These are phyloP conservation scores for Champsocephalus gunnari DNA, from an alignment of 2,797 vertebrate species.

Conservation along the genomic window DNA sequence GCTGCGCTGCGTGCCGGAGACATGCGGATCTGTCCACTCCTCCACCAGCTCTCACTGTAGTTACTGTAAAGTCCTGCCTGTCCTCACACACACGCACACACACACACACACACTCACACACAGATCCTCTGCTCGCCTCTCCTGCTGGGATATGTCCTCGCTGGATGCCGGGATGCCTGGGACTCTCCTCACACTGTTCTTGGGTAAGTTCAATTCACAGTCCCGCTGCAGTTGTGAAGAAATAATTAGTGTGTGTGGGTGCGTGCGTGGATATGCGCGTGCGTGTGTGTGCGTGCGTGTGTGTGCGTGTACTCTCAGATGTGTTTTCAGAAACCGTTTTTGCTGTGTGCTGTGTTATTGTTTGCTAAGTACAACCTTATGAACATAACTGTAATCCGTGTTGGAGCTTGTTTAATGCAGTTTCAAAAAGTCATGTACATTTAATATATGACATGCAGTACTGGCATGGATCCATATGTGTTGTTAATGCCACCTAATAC, in stretches of 20 bases:
- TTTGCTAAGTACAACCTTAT: background rate
- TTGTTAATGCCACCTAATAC: background rate
- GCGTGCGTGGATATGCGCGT: background rate
- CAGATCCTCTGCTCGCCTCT: slow-evolving; percentile 1
- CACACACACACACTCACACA: too few species aligned
- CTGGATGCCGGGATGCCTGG: slow-evolving; percentile 66
- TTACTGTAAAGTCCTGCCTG: slow-evolving; percentile 53
- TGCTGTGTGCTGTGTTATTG: background rate
- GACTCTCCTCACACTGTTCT: slow-evolving; percentile 39
- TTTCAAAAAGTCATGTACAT: background rate
- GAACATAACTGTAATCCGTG: background rate
- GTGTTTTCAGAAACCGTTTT: background rate
- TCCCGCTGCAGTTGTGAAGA: background rate
- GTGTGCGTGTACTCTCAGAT: background rate
- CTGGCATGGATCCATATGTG: background rate
- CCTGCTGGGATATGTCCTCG: slow-evolving; percentile 55
- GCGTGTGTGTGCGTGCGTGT: background rate
- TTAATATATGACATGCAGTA: background rate
- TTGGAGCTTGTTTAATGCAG: background rate
- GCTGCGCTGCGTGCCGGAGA: slow-evolving; percentile 25
- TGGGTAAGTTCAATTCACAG: slow-evolving; percentile 69
- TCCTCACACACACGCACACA: slow-evolving; percentile 16
- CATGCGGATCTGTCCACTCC: slow-evolving; percentile 37
- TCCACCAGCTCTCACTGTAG: slow-evolving; percentile 35
- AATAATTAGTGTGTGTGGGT: background rate